Percentiles rank a stretch among this genome's conserved stretches.
Evolutionary conservation across 2,113 vertebrate species (phyloP).

Genomic region (Pangasianodon gigas): DNA sequence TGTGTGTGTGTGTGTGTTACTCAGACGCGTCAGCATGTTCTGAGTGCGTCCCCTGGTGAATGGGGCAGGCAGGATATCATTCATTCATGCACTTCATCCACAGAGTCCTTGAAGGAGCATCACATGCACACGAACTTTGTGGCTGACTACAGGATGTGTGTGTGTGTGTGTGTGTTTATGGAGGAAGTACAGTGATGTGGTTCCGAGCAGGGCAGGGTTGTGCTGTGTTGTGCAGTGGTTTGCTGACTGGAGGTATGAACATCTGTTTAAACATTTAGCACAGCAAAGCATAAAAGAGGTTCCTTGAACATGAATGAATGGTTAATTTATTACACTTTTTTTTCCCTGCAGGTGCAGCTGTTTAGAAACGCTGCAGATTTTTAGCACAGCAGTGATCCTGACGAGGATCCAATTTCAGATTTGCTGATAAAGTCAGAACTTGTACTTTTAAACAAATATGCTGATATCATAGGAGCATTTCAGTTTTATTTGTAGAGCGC

Average conservation of each 20-base stretch:
- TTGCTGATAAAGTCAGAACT: background rate
- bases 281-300: conserved; percentile 6
- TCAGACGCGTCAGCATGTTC: conserved; percentile 15
- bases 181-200: conserved; percentile 19
- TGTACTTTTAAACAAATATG: background rate
- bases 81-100: conserved; percentile 24
- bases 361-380: background rate
- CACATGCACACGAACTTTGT: background rate
- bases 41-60: conserved; percentile 4
- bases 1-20: background rate
- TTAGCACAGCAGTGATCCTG: background rate
- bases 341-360: background rate
- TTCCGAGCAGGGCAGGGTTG: conserved; percentile 9
- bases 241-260: conserved; percentile 22
- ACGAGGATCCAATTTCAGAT: background rate
- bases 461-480: background rate
- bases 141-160: conserved; percentile 20
- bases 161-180: conserved; percentile 15
- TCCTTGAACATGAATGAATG: conserved; percentile 5
- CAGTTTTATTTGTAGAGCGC: too few species aligned
- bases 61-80: conserved; percentile 24
- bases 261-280: conserved; percentile 32
- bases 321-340: conserved; percentile 6
- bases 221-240: conserved; percentile 18
- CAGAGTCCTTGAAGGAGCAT: background rate